Evolutionary conservation across 2,797 vertebrate genomes (phyloP), one percentile per base, ranked within the genome.

Genomic region (Darevskia mixta): DNA sequence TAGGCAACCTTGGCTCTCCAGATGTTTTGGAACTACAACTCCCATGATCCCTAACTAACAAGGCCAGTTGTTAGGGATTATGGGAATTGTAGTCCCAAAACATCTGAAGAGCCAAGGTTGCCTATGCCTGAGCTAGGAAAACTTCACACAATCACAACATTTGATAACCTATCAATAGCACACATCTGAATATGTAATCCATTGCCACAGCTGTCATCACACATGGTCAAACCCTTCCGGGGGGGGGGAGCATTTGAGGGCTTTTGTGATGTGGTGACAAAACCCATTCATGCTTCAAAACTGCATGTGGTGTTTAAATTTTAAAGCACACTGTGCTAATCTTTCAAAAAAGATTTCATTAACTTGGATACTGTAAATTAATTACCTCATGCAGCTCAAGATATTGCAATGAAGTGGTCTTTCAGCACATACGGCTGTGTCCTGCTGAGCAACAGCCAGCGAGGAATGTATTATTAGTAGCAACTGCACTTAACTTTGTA

Each of bases 291-390:
- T 87, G 61, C 9, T 82, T 79, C 25, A 69, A 87, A 92, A 84
- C 61, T 86, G 4, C 61, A 82, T 82, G n/a, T 0, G 55, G 76
- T 93, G 32, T 90, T 95, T 95, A 91, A 93, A 91, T 43, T 93
- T 93, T 90, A 93, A 94, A 95, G 49, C 2, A 80, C 13, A 87
- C 69, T 72, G 71, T 64, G 8, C 0, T 91, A 91, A 87, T 90
- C 1, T 89, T 87, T 92, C 4, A 93, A 91, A 92, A 88, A 85
- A 71, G 11, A 79, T 41, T 90, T 92, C 55, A 88, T 90, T 94
- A 93, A 38, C 17, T 94, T 90, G n/a, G 6, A 91, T 90, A 77
- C 6, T 86, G 1, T 87, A 94, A 93, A 95, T 92, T 91, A 95
- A 94, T 94, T 89, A 72, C 81, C 73, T 92, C 81, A 91, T 88